phyloP scores from a whole-genome alignment of 2,113 vertebrate species.

The Pipra filicauda region DNA sequence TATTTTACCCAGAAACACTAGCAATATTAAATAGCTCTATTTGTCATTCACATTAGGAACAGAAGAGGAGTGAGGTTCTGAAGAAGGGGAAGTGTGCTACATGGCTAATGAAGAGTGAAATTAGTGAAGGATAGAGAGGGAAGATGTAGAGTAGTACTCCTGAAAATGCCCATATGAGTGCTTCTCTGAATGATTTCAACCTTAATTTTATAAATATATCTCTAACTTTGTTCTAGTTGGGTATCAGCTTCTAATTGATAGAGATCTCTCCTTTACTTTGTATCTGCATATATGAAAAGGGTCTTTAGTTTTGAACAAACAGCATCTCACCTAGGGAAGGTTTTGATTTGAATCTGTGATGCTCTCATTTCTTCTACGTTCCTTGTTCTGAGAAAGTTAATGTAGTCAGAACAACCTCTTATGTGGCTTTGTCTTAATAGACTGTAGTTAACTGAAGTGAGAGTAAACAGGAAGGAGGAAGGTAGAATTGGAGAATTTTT shows the following conservation, averaged over 20 bases:
- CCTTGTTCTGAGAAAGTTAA: background rate
- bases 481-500: background rate
- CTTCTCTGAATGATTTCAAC: background rate
- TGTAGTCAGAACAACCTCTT: background rate
- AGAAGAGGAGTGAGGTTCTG: background rate
- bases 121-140: background rate
- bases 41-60: slow-evolving; percentile 17
- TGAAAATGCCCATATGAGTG: background rate
- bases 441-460: background rate
- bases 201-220: background rate
- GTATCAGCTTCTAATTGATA: background rate
- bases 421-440: background rate
- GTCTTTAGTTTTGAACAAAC: background rate
- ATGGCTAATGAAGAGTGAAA: background rate
- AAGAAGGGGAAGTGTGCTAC: background rate
- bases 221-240: background rate
- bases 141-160: background rate
- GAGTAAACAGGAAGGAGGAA: background rate
- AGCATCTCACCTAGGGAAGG: background rate
- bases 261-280: background rate
- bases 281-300: background rate
- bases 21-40: background rate
- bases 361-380: background rate
- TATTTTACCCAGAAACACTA: background rate
- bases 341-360: background rate